Conservation (phyloP, 2,113 vertebrate species). For the Mesocricetus auratus region DNA sequence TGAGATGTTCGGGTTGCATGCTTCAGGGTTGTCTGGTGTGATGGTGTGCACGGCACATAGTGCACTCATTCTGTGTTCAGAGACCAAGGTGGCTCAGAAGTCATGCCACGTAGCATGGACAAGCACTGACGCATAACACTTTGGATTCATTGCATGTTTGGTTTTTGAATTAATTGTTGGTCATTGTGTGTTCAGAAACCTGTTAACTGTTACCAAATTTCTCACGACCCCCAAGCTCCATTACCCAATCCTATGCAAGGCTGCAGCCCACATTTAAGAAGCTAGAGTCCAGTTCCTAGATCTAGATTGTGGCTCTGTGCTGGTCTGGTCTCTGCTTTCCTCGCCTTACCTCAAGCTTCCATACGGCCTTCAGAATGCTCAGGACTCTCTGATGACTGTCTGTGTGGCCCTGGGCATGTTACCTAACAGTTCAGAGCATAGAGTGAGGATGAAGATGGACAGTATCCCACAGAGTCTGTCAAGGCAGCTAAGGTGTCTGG, state of each 20-base stretch:
- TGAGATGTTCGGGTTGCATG: background rate
- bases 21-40: too few relatives aligned
- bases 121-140: too few relatives aligned
- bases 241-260: background rate
- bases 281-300: background rate
- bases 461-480: fast-evolving
- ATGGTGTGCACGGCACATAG: too few relatives aligned
- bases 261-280: background rate
- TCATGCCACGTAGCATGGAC: background rate
- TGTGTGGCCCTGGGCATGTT: background rate
- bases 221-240: background rate
- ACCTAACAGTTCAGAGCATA: background rate
- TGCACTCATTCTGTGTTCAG: background rate
- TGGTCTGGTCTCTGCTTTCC: background rate
- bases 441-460: background rate
- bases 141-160: background rate
- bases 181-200: background rate
- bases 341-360: background rate
- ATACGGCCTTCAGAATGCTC: background rate
- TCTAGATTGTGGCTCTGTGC: background rate
- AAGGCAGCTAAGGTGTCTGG: background rate
- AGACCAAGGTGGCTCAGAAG: background rate
- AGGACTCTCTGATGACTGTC: background rate
- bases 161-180: background rate
- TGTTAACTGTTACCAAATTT: background rate